These are phyloP conservation scores for Pangasius djambal DNA, from an alignment of 2,797 vertebrate genomes.

Conservation along the genomic window DNA sequence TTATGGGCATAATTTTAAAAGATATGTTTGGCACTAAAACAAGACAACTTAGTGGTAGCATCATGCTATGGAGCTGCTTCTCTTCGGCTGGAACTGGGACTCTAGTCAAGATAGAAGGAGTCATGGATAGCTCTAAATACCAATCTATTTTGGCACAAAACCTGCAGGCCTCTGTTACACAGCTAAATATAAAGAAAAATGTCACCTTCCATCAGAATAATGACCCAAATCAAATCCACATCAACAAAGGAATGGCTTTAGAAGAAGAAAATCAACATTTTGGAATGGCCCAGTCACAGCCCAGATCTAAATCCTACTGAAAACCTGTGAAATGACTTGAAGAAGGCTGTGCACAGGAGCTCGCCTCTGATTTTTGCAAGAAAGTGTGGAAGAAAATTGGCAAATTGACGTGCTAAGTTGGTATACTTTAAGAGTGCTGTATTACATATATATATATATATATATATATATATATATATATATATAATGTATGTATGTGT, in stretches of 20 bases:
- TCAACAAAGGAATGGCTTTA: not conserved
- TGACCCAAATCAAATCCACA: not conserved
- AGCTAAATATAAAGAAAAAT: not conserved
- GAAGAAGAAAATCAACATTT: not conserved
- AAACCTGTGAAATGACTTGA: not conserved
- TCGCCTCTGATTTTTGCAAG: not conserved
- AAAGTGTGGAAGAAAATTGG: too few species aligned
- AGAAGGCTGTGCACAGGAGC: not conserved
- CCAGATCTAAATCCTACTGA: not conserved
- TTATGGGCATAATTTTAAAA: not conserved
- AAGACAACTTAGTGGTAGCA: not conserved
- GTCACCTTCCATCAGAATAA: not conserved
- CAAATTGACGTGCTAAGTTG: not conserved
- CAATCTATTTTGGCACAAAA: not conserved
- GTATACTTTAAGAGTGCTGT: not conserved
- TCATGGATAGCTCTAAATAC: too few species aligned
- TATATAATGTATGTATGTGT: too few species aligned
- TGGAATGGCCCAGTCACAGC: not conserved
- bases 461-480: too few species aligned
- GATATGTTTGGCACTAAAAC: not conserved
- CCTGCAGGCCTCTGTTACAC: not conserved
- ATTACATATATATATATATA: too few species aligned
- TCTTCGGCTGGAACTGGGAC: not conserved
- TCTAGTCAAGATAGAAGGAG: not conserved
- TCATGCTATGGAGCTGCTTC: not conserved